Evolutionary conservation across 2,797 vertebrate genomes (phyloP), one percentile per base, ranked within the genome.

Genomic region (Poeciliopsis infans): DNA sequence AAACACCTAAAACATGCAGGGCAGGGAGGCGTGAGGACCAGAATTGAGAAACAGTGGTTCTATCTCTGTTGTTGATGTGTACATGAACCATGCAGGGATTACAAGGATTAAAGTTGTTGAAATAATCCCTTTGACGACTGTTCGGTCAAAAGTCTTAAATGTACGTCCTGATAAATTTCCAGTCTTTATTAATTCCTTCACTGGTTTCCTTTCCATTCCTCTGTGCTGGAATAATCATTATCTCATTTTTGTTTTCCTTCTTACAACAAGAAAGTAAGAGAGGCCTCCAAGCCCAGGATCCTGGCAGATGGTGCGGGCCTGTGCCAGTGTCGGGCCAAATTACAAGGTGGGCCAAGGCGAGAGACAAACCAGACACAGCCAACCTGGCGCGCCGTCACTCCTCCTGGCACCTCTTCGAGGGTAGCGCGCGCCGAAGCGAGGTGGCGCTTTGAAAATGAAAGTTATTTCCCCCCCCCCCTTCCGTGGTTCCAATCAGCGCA

Each of bases 281-380:
- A 75, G 81, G 70, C 57, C 88, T 86, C 70, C 82, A 86, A 87
- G 85, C 77, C 82, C 47, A 82, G 78, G 83, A 90, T 87, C 85
- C 75, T 86, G 90, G 90, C 93, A 95, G 92, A 95, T 94, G 93
- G 94, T 83, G 2, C 72, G 72, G 68, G 79, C 81, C 68, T 12
- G 75, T 90, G 93, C 93, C 95, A 94, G 84, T 28, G 11, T 49
- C 18, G 81, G 83, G 86, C 86, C 85, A 79, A 87, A 79, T 51
- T 92, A 92, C 87, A 89, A 91, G 94, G 93, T 91, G 91, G 88
- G 90, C 86, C 83, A 78, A 55, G 84, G 83, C 78, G 86, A 89
- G 91, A 93, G 87, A 93, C 89, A 92, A 93, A 92, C 90, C 91
- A 85, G 91, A 92, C 88, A 87, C 89, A 83, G 90, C 84, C 90